phyloP scores from a whole-genome alignment of 2,888 invertebrate genomes.

The Ophioninae sp. region DNA sequence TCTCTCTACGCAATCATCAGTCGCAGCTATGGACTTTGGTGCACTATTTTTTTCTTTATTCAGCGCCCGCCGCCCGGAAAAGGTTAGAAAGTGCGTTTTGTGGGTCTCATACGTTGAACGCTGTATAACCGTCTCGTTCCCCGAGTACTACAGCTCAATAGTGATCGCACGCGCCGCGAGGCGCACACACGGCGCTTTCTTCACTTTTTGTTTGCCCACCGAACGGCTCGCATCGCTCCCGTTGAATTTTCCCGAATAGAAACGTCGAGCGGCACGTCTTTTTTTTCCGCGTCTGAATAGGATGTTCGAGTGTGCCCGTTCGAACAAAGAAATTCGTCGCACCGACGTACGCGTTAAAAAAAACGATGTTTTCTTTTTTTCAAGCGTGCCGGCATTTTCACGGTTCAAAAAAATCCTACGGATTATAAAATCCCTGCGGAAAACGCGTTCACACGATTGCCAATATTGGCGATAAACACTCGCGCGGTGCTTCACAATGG shows the following conservation, averaged over 20 bases:
- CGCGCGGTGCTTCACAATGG: neutral
- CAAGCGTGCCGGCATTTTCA: neutral
- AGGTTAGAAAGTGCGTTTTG: constrained; percentile 62
- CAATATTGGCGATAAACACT: neutral
- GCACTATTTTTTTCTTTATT: constrained; percentile 35
- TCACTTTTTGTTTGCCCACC: neutral
- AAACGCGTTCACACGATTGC: neutral
- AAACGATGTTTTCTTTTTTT: neutral
- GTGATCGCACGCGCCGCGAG: neutral
- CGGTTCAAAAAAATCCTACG: neutral
- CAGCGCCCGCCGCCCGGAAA: constrained; percentile 51
- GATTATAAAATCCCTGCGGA: no score
- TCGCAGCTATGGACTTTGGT: constrained; percentile 26
- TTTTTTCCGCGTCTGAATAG: neutral
- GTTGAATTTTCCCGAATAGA: constrained; percentile 1
- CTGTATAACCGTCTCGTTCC: constrained; percentile 11
- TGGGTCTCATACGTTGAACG: constrained; percentile 2
- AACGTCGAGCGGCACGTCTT: neutral
- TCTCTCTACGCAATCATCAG: constrained; percentile 46
- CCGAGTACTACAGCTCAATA: constrained; percentile 15
- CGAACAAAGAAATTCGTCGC: neutral
- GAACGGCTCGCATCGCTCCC: neutral
- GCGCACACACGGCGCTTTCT: neutral
- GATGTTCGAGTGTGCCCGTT: neutral
- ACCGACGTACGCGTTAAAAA: neutral